Evolutionary conservation across 2,113 vertebrate species (phyloP).

Genomic region (Shinisaurus crocodilurus): DNA sequence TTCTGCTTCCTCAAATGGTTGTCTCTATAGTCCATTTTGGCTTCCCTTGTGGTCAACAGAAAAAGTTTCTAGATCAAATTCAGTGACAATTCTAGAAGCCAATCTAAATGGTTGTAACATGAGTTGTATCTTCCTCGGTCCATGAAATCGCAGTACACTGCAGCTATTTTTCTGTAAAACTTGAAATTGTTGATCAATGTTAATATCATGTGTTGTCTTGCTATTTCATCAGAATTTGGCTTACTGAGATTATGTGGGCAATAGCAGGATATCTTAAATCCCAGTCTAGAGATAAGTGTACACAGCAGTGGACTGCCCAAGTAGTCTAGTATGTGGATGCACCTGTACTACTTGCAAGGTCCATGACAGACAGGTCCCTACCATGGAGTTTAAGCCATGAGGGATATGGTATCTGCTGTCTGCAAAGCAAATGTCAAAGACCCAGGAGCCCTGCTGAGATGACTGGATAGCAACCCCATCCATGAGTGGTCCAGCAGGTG

Average conservation of each 20-base stretch:
- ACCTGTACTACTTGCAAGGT: background rate
- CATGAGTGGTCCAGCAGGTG: too few relatives aligned
- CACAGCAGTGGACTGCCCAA: background rate
- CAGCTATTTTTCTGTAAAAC: background rate
- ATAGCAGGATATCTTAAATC: background rate
- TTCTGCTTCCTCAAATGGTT: conserved; percentile 40
- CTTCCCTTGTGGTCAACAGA: conserved; percentile 29
- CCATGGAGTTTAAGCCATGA: background rate
- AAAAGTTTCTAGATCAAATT: conserved; percentile 20
- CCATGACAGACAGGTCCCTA: background rate
- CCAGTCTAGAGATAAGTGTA: background rate
- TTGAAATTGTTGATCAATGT: background rate
- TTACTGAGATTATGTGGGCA: background rate
- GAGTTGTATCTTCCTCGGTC: background rate
- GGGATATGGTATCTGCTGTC: background rate
- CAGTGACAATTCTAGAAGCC: background rate
- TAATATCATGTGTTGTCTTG: background rate
- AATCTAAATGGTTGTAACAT: background rate
- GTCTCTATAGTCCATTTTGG: conserved; percentile 13
- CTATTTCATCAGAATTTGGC: background rate
- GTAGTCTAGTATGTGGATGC: background rate
- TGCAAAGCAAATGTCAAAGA: too few relatives aligned
- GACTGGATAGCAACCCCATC: too few relatives aligned
- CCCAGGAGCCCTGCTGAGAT: background rate
- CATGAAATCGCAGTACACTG: background rate